Conservation (phyloP, 2,797 vertebrate species). For the Lagorchestes hirsutus region DNA sequence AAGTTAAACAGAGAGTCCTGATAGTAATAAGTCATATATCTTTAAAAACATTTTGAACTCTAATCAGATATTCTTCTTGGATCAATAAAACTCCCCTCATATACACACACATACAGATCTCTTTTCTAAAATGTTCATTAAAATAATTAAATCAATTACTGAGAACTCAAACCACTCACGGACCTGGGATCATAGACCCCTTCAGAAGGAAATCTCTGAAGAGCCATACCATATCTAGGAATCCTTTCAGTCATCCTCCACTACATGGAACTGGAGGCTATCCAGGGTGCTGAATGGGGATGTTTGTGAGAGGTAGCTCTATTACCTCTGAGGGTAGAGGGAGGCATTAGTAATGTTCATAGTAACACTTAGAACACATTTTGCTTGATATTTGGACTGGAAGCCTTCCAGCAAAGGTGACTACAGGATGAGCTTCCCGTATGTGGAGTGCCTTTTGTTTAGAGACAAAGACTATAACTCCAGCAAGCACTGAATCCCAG, state of each 20-base stretch:
- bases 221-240: not conserved
- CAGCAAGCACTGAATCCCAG: not conserved
- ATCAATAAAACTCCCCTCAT: not conserved
- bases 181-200: not conserved
- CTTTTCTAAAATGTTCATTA: not conserved
- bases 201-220: not conserved
- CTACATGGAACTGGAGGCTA: not conserved
- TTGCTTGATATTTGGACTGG: not conserved
- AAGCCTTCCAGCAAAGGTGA: not conserved
- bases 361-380: not conserved
- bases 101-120: not conserved
- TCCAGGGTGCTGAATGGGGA: not conserved
- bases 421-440: not conserved
- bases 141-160: conserved; percentile 32
- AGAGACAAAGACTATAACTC: not conserved
- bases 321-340: not conserved
- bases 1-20: not conserved
- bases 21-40: not conserved
- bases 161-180: not conserved
- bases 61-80: conserved; percentile 25
- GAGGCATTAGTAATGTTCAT: not conserved
- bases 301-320: not conserved
- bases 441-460: not conserved
- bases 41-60: rapidly evolving
- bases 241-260: not conserved